Percentiles rank a stretch among this genome's conserved stretches.
Conservation (phyloP, 2,888 invertebrate species). For the Lacanobia oleracea region DNA sequence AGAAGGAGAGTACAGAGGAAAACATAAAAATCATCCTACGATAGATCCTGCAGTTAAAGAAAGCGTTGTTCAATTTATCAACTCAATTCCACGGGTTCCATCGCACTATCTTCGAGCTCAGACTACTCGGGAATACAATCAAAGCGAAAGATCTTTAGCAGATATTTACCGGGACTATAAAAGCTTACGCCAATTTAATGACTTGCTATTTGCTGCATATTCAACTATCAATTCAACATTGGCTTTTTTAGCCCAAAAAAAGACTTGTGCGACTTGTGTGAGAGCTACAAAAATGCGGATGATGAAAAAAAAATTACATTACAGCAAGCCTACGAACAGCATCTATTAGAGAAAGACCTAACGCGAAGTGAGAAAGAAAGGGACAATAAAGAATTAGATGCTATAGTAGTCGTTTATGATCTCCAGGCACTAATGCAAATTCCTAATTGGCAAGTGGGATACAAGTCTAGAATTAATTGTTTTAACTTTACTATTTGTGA, state of each 20-base stretch:
- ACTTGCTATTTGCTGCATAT: neutral
- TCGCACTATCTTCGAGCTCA: constrained; percentile 18
- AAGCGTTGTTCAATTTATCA: constrained; percentile 18
- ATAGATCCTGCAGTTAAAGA: constrained; percentile 20
- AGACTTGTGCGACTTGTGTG: neutral
- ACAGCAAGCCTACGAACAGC: too few relatives aligned
- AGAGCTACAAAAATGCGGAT: neutral
- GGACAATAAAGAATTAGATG: too few relatives aligned
- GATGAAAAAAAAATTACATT: neutral
- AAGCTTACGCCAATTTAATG: neutral
- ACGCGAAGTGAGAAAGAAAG: too few relatives aligned
- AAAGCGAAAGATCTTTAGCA: constrained; percentile 6
- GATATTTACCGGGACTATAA: constrained; percentile 3
- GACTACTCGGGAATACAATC: neutral
- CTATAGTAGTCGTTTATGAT: too few relatives aligned
- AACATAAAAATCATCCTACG: constrained; percentile 29
- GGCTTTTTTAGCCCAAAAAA: neutral
- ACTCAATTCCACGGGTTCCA: constrained; percentile 5
- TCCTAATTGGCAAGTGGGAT: too few relatives aligned
- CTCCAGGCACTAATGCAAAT: too few relatives aligned
- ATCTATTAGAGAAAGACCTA: too few relatives aligned
- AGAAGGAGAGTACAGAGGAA: constrained; percentile 22
- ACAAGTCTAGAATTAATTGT: too few relatives aligned
- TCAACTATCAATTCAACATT: neutral
- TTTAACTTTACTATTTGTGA: too few relatives aligned